phyloP scores from a whole-genome alignment of 2,113 vertebrate species.

The Heterocephalus glaber region DNA sequence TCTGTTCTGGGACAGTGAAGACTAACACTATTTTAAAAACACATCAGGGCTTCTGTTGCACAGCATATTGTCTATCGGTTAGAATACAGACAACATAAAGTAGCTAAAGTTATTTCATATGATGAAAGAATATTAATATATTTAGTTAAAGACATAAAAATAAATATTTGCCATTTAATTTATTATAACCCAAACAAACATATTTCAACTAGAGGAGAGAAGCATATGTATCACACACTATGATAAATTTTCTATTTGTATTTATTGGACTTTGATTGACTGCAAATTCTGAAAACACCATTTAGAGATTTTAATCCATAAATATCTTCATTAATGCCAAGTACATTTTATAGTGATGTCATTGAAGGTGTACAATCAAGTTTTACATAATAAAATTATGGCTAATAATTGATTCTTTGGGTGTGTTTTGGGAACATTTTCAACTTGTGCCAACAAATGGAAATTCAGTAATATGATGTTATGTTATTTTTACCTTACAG shows the following conservation, averaged over 20 bases:
- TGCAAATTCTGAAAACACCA: neutral
- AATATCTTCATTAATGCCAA: neutral
- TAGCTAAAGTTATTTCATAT: slow-evolving; percentile 34
- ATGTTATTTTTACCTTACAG: neutral
- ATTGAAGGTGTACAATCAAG: slow-evolving; percentile 31
- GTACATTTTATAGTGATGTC: neutral
- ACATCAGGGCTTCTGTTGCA: neutral
- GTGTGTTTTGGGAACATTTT: neutral
- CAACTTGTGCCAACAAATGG: neutral
- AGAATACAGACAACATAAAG: neutral
- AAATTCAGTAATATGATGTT: neutral
- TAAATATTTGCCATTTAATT: slow-evolving; percentile 66
- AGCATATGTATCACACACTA: neutral
- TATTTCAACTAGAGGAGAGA: neutral
- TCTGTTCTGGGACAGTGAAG: neutral
- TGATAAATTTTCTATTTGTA: neutral
- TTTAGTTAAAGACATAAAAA: neutral
- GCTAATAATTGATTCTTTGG: neutral
- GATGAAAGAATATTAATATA: slow-evolving; percentile 35
- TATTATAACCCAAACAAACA: slow-evolving; percentile 38
- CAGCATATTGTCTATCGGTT: neutral
- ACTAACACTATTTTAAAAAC: slow-evolving; percentile 29
- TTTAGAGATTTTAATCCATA: slow-evolving; percentile 43
- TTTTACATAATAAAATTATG: neutral
- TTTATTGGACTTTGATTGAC: neutral